Conservation (phyloP, 30 jellyfish, hydroid and myxozoan species). For the Hydra vulgaris region DNA sequence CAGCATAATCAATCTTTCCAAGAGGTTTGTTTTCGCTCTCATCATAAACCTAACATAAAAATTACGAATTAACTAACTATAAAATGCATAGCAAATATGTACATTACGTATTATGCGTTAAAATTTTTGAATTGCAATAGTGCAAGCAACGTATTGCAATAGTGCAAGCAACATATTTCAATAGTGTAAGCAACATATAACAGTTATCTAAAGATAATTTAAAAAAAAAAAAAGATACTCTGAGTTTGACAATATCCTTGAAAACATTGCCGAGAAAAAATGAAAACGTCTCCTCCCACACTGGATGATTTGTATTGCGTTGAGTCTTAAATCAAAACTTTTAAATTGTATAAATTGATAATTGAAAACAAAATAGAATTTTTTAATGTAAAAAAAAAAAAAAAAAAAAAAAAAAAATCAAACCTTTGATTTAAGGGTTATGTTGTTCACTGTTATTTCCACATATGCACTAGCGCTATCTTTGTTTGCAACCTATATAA, state of each 20-base stretch:
- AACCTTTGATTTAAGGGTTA: conserved; percentile 55
- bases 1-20: conserved; percentile 51
- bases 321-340: conserved; percentile 32
- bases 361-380: too few species aligned
- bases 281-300: conserved; percentile 74
- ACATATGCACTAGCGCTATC: conserved; percentile 54
- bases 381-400: too few species aligned
- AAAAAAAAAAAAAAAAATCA: not conserved
- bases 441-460: conserved; percentile 69
- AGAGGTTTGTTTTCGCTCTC: conserved; percentile 39
- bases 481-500: conserved; percentile 42
- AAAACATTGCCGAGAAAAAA: conserved; percentile 47
- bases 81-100: not conserved
- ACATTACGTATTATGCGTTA: too few species aligned
- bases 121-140: too few species aligned
- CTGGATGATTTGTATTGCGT: conserved; percentile 67
- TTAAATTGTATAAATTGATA: not conserved
- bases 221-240: conserved; percentile 22
- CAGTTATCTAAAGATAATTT: not conserved
- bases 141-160: not conserved
- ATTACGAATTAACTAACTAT: too few species aligned
- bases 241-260: conserved; percentile 41
- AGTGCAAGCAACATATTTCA: too few species aligned
- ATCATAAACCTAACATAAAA: conserved; percentile 46
- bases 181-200: not conserved